These are phyloP conservation scores for Rhinichthys klamathensis DNA, from an alignment of 2,113 vertebrate genomes.

Conservation along the genomic window DNA sequence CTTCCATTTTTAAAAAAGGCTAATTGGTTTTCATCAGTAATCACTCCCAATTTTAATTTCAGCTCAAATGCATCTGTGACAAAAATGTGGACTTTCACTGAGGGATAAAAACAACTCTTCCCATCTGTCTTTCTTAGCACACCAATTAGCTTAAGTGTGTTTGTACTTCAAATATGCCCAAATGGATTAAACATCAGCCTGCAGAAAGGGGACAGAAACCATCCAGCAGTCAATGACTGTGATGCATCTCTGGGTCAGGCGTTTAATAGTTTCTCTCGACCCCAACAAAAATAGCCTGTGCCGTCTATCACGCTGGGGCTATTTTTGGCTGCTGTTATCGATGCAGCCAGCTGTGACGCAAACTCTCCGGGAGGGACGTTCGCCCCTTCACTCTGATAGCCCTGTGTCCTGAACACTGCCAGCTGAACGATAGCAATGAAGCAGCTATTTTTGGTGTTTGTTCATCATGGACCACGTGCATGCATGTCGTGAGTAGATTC, in stretches of 20 bases:
- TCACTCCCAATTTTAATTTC: neutral
- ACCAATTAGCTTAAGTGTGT: slow-evolving; percentile 48
- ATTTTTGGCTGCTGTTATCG: slow-evolving; percentile 77
- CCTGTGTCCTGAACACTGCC: neutral
- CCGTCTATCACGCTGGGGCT: slow-evolving; percentile 70
- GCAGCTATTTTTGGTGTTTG: slow-evolving; percentile 50
- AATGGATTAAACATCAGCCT: slow-evolving; percentile 43
- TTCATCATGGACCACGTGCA: slow-evolving; percentile 49
- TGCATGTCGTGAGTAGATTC: slow-evolving; percentile 34
- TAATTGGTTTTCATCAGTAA: neutral
- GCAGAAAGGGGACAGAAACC: slow-evolving; percentile 32
- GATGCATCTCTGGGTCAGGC: slow-evolving; percentile 47
- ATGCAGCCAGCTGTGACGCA: slow-evolving; percentile 72
- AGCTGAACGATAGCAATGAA: slow-evolving; percentile 32
- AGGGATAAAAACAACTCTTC: neutral
- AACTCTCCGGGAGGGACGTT: slow-evolving; percentile 63
- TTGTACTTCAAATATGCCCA: slow-evolving; percentile 46
- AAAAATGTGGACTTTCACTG: slow-evolving; percentile 9
- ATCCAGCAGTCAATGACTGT: slow-evolving; percentile 22
- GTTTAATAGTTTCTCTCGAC: slow-evolving; percentile 43
- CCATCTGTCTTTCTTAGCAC: slow-evolving; percentile 36
- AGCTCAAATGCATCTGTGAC: slow-evolving; percentile 3
- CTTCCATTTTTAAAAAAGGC: neutral
- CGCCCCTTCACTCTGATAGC: slow-evolving; percentile 62
- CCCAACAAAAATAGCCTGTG: slow-evolving; percentile 71